phyloP scores from a whole-genome alignment of 2,888 invertebrate species.

The Eilema sororculum region DNA sequence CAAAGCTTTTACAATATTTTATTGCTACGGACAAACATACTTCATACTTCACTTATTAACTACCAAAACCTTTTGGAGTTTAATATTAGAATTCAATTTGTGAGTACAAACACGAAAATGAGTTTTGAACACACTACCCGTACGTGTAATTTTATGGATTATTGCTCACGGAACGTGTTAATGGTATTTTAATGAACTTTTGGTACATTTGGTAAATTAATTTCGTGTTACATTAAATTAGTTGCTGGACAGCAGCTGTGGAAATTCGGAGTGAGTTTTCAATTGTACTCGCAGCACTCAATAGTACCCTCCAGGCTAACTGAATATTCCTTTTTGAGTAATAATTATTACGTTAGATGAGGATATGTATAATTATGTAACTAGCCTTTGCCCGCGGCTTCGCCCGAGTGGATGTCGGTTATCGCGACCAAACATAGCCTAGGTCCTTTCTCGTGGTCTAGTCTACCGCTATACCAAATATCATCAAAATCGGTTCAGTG shows the following conservation, averaged over 20 bases:
- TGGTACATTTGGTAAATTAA: slow-evolving; percentile 41
- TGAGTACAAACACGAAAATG: slow-evolving; percentile 33
- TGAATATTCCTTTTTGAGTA: not conserved
- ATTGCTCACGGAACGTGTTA: slow-evolving; percentile 34
- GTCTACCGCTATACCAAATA: too few relatives aligned
- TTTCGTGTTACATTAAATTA: slow-evolving; percentile 32
- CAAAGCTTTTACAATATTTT: not conserved
- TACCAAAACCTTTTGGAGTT: not conserved
- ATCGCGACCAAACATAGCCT: too few relatives aligned
- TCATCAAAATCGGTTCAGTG: too few relatives aligned
- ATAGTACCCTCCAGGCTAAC: not conserved
- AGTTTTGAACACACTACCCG: slow-evolving; percentile 27
- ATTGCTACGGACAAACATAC: not conserved
- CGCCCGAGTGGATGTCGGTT: too few relatives aligned
- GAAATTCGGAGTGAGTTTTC: slow-evolving; percentile 1
- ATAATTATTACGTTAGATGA: not conserved
- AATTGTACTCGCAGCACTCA: not conserved
- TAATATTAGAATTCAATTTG: slow-evolving; percentile 31
- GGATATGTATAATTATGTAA: not conserved
- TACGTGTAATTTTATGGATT: slow-evolving; percentile 35
- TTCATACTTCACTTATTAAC: not conserved
- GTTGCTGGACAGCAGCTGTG: slow-evolving; percentile 8
- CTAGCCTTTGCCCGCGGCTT: too few relatives aligned
- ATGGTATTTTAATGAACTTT: slow-evolving; percentile 32
- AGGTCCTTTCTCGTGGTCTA: too few relatives aligned